A percentile compares a stretch with the other conserved stretches of the same genome.
Conservation (phyloP, 1,140 invertebrate species). For the Kradibia gibbosae region DNA sequence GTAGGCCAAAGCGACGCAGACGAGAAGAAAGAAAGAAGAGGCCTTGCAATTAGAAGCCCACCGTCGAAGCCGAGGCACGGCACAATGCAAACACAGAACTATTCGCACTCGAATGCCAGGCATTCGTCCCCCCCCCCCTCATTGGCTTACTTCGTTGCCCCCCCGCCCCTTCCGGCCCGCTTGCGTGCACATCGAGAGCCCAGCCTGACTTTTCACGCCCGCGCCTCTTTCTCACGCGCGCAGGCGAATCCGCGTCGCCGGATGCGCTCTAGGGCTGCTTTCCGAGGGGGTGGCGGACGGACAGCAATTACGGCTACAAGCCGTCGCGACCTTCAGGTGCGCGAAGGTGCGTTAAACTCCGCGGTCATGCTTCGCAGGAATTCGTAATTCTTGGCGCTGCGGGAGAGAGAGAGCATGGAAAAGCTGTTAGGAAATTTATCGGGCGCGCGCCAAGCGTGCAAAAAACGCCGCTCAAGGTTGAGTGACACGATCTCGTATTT, state of each 20-base stretch:
- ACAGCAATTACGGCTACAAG: conserved; percentile 7
- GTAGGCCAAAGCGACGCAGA: not conserved
- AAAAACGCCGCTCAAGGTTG: conserved; percentile 29
- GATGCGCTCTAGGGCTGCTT: not conserved
- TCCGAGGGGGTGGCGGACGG: not conserved
- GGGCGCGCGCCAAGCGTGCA: not conserved
- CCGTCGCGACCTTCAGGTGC: not conserved
- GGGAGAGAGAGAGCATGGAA: not conserved
- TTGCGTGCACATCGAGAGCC: not conserved
- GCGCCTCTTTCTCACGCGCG: conserved; percentile 13
- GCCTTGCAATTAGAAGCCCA: conserved; percentile 24
- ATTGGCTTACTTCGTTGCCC: not conserved
- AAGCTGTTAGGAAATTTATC: conserved; percentile 42
- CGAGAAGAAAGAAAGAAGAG: not conserved
- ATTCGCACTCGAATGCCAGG: conserved; percentile 35
- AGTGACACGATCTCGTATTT: conserved; percentile 40
- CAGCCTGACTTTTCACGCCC: conserved; percentile 13
- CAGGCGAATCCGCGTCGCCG: not conserved
- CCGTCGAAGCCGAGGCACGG: not conserved
- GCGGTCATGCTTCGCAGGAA: conserved; percentile 15
- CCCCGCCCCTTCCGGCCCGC: not conserved
- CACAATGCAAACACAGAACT: conserved; percentile 38
- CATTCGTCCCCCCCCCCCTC: not conserved
- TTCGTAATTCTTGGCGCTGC: conserved; percentile 13
- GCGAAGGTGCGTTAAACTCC: conserved; percentile 43